Percentiles rank a stretch among this genome's conserved stretches.
These are phyloP conservation scores for Pemphredon lugubris DNA, from an alignment of 2,888 invertebrate species.

Conservation along the genomic window DNA sequence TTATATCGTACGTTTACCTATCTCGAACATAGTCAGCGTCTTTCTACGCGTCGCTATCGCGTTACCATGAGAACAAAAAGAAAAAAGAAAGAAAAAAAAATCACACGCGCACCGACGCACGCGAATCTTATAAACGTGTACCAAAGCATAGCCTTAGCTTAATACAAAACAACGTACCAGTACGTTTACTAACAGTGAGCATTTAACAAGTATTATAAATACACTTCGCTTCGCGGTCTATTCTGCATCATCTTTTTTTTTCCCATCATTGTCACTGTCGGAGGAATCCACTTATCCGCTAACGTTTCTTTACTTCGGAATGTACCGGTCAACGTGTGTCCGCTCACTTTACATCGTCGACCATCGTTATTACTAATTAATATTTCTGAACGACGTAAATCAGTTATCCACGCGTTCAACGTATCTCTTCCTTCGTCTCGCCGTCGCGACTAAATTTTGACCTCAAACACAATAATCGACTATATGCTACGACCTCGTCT, in stretches of 20 bases:
- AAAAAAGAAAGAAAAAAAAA: too few species aligned
- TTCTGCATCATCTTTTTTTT: constrained; percentile 7
- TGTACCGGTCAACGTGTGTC: constrained; percentile 51
- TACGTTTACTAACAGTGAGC: constrained; percentile 76
- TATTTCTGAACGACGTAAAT: constrained; percentile 25
- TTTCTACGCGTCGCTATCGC: constrained; percentile 2
- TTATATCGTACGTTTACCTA: too few species aligned
- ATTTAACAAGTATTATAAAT: constrained; percentile 53
- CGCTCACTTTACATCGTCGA: constrained; percentile 35
- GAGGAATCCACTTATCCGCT: constrained; percentile 44
- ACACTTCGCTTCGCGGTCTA: constrained; percentile 25
- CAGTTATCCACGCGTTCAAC: constrained; percentile 1
- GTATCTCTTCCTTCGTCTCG: constrained; percentile 1
- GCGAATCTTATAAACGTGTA: constrained; percentile 27
- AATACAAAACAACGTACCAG: constrained; percentile 74
- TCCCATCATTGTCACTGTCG: neutral
- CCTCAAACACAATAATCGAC: neutral
- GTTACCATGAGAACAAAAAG: constrained; percentile 1
- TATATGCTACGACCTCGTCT: too few species aligned
- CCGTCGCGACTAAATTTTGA: neutral
- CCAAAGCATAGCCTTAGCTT: constrained; percentile 28
- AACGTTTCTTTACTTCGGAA: constrained; percentile 57
- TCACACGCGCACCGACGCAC: constrained; percentile 12
- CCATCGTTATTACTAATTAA: constrained; percentile 19
- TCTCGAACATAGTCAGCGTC: too few species aligned